These are phyloP conservation scores for Dicaeum eximium DNA, from an alignment of 2,113 vertebrate genomes.

Conservation along the genomic window DNA sequence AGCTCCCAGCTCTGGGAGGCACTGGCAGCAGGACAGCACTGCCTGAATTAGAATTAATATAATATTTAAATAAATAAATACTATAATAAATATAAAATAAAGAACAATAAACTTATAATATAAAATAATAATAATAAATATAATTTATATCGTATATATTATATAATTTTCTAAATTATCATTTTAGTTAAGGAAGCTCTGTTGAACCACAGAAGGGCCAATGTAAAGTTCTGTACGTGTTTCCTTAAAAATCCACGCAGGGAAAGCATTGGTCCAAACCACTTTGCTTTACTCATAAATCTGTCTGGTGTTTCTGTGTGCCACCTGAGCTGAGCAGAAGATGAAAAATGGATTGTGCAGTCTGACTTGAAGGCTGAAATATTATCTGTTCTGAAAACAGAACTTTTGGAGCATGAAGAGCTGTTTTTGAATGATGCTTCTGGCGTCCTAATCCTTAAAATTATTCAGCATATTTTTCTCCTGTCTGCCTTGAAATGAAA, in stretches of 20 bases:
- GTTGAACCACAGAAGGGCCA: background rate
- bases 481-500: background rate
- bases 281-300: background rate
- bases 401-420: background rate
- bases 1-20: too few species aligned
- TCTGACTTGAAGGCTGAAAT: background rate
- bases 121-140: too few species aligned
- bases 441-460: background rate
- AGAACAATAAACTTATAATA: too few species aligned
- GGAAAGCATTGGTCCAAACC: background rate
- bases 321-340: background rate
- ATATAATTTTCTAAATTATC: too few species aligned
- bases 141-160: too few species aligned
- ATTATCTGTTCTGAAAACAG: background rate
- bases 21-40: too few species aligned
- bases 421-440: background rate
- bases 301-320: background rate
- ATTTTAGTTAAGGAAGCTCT: background rate
- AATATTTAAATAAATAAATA: too few species aligned
- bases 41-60: too few species aligned
- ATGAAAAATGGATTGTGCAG: background rate
- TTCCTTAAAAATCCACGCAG: background rate
- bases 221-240: accelerated
- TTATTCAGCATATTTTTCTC: background rate
- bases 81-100: too few species aligned